A percentile compares a stretch with the other conserved stretches of the same genome.
phyloP scores from a whole-genome alignment of 2,113 vertebrate species.

The Nicator chloris region DNA sequence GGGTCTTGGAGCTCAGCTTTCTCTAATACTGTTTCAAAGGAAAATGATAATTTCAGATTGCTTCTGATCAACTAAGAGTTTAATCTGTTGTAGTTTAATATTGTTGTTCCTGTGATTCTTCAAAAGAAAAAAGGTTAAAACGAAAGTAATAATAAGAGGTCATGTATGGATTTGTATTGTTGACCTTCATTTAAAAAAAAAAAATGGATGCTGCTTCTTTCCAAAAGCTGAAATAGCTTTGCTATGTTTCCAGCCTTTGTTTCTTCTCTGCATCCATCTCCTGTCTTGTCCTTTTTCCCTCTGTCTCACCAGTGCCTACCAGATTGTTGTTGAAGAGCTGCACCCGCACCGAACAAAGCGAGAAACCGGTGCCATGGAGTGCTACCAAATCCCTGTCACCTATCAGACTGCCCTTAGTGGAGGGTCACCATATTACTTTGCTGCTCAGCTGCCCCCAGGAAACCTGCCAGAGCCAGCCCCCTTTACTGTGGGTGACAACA shows the following conservation, averaged over 20 bases:
- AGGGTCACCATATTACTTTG: constrained; percentile 91
- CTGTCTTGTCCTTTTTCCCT: neutral
- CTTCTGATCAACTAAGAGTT: constrained; percentile 20
- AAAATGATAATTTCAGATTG: constrained; percentile 53
- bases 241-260: neutral
- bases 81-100: constrained; percentile 37
- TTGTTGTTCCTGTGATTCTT: neutral
- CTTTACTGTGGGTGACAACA: constrained; percentile 97
- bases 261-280: neutral
- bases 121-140: neutral
- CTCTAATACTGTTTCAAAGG: constrained; percentile 32
- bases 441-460: constrained; percentile 90
- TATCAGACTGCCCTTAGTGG: constrained; percentile 84
- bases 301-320: constrained; percentile 84
- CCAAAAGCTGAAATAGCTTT: neutral
- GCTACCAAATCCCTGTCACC: constrained; percentile 90
- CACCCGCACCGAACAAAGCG: constrained; percentile 86
- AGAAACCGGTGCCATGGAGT: constrained; percentile 85
- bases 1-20: constrained; percentile 51
- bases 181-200: neutral
- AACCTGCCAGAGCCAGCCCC: constrained; percentile 89
- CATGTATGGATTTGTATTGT: neutral
- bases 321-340: constrained; percentile 94
- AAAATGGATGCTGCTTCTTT: neutral
- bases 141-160: neutral